Evolutionary conservation across 2,113 vertebrate species (phyloP), one percentile per base, ranked within the genome.

Genomic region (Amia ocellicauda): DNA sequence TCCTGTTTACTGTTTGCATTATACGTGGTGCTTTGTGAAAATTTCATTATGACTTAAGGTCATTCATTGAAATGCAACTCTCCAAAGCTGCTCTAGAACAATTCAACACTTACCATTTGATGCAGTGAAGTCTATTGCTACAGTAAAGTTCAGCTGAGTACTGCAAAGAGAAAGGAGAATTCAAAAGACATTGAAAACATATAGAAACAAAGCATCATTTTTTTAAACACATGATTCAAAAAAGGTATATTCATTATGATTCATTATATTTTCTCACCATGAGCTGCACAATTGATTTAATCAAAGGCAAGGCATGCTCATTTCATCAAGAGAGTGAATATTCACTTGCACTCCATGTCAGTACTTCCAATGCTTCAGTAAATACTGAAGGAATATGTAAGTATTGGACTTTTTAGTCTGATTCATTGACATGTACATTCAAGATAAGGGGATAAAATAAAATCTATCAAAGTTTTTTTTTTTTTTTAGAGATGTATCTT

Each of bases 101-200:
- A 14, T 17, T 16, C 4, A 17, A 31, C 36, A 76, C 92, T 90
- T 81, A 99, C 96, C 96, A 2, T 99, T 99, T 67, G 96, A 99
- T 42, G 96, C 96, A 13, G 96, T 99, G 86, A 97, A 99, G 83
- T 99, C 96, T 20, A 99, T 98, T 26, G 96, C 96, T 5, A 99
- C 96, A 0, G 96, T 99, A 86, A 98, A 99, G 87, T 98, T 98
- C 72, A 99, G 85, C 76, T 99, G 96, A 0, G 96, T 99, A 83
- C 97, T 99, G 76, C 69, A 27, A 63, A 43, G 68, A 77, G 45
- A 78, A 72, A 60, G 56, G 62, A 69, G 64, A 45, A 77, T 64
- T 76, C 57, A 53, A 24, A 56, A 29, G 36, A 63, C 52, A 50
- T 0, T 3, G 62, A 29, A 13, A 2, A 31, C 55, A 5, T 16